Evolutionary conservation across 1,140 invertebrate genomes (phyloP).

Genomic region (Camponotus vicinus): DNA sequence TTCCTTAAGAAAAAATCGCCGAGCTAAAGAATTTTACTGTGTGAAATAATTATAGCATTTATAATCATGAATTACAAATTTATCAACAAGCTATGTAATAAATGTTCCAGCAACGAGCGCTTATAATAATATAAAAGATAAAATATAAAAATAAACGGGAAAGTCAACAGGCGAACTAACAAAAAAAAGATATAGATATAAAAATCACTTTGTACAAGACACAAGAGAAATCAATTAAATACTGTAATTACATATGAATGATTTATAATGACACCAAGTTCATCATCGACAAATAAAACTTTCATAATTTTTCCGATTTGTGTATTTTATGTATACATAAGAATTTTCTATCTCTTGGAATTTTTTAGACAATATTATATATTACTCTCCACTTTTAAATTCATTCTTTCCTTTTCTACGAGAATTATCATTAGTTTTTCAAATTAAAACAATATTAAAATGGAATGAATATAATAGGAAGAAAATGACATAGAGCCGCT

Average conservation of each 20-base stretch:
- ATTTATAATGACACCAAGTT: background rate
- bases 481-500: background rate
- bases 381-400: background rate
- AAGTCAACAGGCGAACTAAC: slow-evolving; percentile 9
- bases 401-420: background rate
- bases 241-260: background rate
- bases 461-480: slow-evolving; percentile 13
- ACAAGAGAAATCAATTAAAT: slow-evolving; percentile 26
- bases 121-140: background rate
- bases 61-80: slow-evolving; percentile 44
- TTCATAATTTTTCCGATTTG: background rate
- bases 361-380: background rate
- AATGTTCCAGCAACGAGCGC: slow-evolving; percentile 9
- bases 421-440: background rate
- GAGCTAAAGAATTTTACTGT: slow-evolving; percentile 35
- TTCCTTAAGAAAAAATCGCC: slow-evolving; percentile 12
- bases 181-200: background rate
- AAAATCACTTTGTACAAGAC: background rate
- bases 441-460: slow-evolving; percentile 17
- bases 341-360: background rate
- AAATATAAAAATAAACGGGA: background rate
- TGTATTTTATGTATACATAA: background rate
- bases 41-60: slow-evolving; percentile 37
- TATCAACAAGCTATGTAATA: slow-evolving; percentile 36
- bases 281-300: background rate